Percentiles rank a stretch among this genome's conserved stretches.
Conservation (phyloP, 92 coral and sea anemone species). For the Micromussa lordhowensis region DNA sequence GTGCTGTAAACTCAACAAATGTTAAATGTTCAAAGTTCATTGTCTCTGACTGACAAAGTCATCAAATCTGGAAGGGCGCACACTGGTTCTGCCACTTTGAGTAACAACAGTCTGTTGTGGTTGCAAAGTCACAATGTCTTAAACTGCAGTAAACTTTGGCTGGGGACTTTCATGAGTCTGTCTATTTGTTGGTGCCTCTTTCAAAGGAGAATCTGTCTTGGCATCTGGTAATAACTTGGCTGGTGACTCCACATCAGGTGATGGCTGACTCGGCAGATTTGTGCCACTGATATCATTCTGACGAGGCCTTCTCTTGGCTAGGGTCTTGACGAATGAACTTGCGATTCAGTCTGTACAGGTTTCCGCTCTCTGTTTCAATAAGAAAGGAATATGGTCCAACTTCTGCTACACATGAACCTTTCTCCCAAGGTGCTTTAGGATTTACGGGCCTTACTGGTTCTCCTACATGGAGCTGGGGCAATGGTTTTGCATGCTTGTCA, state of each 20-base stretch:
- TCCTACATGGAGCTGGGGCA: slow-evolving; percentile 29
- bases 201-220: neutral
- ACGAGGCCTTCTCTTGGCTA: slow-evolving; percentile 1
- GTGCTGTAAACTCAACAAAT: slow-evolving; percentile 14
- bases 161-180: slow-evolving; percentile 13
- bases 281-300: neutral
- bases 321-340: slow-evolving; percentile 22
- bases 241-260: neutral
- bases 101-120: slow-evolving; percentile 33
- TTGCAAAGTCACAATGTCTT: slow-evolving; percentile 4
- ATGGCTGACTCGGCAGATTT: neutral
- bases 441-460: slow-evolving; percentile 45
- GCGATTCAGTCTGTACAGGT: slow-evolving; percentile 26
- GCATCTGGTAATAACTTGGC: too few relatives aligned
- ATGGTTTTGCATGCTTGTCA: slow-evolving; percentile 23
- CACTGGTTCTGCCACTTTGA: slow-evolving; percentile 24
- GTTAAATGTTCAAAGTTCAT: slow-evolving; percentile 27
- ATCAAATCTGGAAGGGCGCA: slow-evolving; percentile 12
- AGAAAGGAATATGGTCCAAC: neutral
- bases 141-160: slow-evolving; percentile 11
- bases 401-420: slow-evolving; percentile 27
- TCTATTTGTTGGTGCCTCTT: neutral
- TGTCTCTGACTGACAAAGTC: neutral
- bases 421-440: slow-evolving; percentile 27
- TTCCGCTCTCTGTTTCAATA: slow-evolving; percentile 8